Base-by-base conservation (phyloP, 2,888 invertebrate species). In the Flabesymbios commensalis region DNA sequence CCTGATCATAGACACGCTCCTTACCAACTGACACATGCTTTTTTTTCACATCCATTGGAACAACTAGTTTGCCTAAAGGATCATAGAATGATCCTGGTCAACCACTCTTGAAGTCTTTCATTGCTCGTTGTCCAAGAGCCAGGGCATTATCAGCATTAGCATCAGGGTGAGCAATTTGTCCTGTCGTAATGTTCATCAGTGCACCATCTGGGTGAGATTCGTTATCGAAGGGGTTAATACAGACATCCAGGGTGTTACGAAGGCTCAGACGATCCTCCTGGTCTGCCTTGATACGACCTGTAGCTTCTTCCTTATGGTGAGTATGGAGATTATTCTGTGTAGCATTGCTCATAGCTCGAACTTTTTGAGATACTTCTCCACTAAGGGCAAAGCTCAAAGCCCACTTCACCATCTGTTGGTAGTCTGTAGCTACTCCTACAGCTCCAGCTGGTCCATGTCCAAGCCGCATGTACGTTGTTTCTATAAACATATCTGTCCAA, bases 131-230 rank as follows among this genome's bases (percentile, higher is more conserved):
- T 26, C 56, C 45, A 43, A 56, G 43, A 14, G 19, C 36, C 17
- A 57, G 2, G 22, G 49, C 57, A 49, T 49, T 29, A 57, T 49
- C 47, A 7, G 39, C 49, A 36, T 48, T 57, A 3, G n/a, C 48
- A 36, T 58, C 51, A 22, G 57, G 39, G 36, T 42, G 57, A 28
- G 39, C 61, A 3, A 61, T 59, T 36, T 36, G 22, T 39, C 61
- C 61, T 10, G 51, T 59, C 29, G 39, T 39, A 59, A 61, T 61
- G 47, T 58, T 60, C 49, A 58, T 61, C 28, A 59, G 51, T 29
- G 57, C 39, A 59, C 49, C 48, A 48, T 61, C 54, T n/a, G 48
- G 56, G 36, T 61, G 57, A 29, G 28, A 42, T 48, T 14, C 42
- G 49, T 36, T 31, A 58, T 61, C 49, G 19, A 58, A 41, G n/a